A percentile compares a stretch with the other conserved stretches of the same genome.
These are phyloP conservation scores for Thaleichthys pacificus DNA, from an alignment of 2,797 vertebrate genomes.

Conservation along the genomic window DNA sequence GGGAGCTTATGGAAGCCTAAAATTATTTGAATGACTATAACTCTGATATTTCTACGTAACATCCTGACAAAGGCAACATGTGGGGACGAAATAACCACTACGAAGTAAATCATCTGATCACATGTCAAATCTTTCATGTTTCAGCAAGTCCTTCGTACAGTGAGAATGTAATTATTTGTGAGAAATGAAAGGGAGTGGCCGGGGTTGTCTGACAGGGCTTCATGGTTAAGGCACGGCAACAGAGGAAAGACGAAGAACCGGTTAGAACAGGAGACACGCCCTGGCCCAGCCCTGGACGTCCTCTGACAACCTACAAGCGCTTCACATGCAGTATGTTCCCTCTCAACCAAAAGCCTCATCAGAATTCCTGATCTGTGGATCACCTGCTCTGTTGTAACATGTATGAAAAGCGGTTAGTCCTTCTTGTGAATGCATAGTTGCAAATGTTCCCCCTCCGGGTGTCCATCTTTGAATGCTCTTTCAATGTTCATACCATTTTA, in stretches of 20 bases:
- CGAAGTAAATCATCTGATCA: not conserved
- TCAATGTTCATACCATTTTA: too few relatives aligned
- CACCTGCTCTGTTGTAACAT: too few relatives aligned
- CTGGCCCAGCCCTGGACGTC: conserved; percentile 10
- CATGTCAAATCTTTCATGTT: not conserved
- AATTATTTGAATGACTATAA: too few relatives aligned
- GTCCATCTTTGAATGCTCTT: too few relatives aligned
- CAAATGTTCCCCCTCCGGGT: too few relatives aligned
- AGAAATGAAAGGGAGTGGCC: not conserved
- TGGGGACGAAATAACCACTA: not conserved
- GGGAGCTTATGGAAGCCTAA: too few relatives aligned
- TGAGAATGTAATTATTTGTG: not conserved
- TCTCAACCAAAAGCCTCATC: conserved; percentile 9
- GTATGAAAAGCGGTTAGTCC: too few relatives aligned
- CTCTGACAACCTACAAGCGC: conserved; percentile 41
- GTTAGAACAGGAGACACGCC: conserved; percentile 20
- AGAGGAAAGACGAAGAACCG: conserved; percentile 25
- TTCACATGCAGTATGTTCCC: conserved; percentile 23
- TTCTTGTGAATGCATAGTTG: too few relatives aligned
- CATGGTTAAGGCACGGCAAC: too few relatives aligned
- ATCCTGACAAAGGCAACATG: not conserved
- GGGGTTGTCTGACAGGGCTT: not conserved
- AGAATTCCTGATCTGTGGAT: too few relatives aligned
- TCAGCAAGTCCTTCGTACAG: not conserved
- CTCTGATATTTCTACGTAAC: too few relatives aligned